Base-by-base conservation (phyloP, 2,113 vertebrate species). In the Otis tarda region DNA sequence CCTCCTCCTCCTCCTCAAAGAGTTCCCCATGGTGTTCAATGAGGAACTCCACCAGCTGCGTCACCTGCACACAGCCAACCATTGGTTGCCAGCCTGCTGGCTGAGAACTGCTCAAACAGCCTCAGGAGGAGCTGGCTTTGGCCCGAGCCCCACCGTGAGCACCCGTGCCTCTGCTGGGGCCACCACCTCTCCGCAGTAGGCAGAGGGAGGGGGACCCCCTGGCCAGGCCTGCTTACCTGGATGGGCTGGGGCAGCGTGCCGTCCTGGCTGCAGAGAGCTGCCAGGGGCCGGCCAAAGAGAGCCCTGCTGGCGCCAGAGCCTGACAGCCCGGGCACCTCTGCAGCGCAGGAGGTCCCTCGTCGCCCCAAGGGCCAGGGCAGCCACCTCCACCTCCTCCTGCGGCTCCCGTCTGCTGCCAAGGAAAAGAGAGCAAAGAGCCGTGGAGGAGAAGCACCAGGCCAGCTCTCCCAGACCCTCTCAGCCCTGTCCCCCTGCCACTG, bases 401-500 rank as follows among this genome's bases (percentile, higher is more conserved):
- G 4, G 21, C 27, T 47, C 64, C 27, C 25, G 6, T 19, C 39
- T 28, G 39, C 39, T 80, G 39, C 30, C 25, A 35, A 23, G 9
- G 17, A 23, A 17, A 52, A 37, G 12, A 49, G 28, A 59, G 53
- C 43, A 82, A 57, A 33, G 18, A 50, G 6, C 22, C 4, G 0
- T 37, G 28, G 22, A 23, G 16, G 45, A 35, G 39, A 53, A 45
- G 12, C 4, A 1, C 43, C 15, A 23, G 31, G 47, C 3, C 4
- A 71, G 45, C 2, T 3, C 19, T 55, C 33, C 21, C 2, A 2
- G 33, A 53, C 12, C 25, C 27, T 55, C 84, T 35, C 25, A 35
- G 21, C 2, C 2, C 33, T 33, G 49, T 55, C 6, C 21, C 39
- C 15, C 16, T 25, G 6, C 15, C 2, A 0, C 33, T 4, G 2